Evolutionary conservation across 2,888 invertebrate species (phyloP).

Genomic region (Patella ulyssiponensis): DNA sequence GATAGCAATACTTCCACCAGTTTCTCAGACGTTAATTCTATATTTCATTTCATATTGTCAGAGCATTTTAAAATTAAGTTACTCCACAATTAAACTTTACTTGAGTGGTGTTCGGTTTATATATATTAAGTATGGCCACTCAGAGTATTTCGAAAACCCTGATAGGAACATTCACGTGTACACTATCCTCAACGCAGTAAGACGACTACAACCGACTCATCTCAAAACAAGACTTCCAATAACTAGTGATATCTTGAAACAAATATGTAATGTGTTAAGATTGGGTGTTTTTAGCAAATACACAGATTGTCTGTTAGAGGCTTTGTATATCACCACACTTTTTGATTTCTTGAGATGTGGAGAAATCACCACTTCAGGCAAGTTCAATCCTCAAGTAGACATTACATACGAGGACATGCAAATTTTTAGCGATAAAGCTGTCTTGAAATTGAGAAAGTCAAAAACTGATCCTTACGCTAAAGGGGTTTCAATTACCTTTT

Average conservation of each 20-base stretch:
- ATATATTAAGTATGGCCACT: no score
- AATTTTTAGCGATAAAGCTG: no score
- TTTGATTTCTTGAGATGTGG: constrained; percentile 21
- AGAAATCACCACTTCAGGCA: constrained; percentile 11
- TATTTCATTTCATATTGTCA: no score
- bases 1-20: no score
- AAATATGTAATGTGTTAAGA: not conserved
- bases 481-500: not conserved
- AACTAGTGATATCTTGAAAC: not conserved
- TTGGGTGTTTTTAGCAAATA: not conserved
- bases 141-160: not conserved
- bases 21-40: no score
- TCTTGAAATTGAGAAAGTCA: not conserved
- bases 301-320: constrained; percentile 12
- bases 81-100: no score
- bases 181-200: not conserved
- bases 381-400: not conserved
- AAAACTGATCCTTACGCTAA: constrained; percentile 16
- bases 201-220: not conserved
- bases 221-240: not conserved
- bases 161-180: not conserved
- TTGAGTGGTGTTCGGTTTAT: no score
- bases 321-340: constrained; percentile 14
- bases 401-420: not conserved
- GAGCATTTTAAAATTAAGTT: no score